Evolutionary conservation across 2,113 vertebrate genomes (phyloP).

Genomic region (Laterallus jamaicensis): DNA sequence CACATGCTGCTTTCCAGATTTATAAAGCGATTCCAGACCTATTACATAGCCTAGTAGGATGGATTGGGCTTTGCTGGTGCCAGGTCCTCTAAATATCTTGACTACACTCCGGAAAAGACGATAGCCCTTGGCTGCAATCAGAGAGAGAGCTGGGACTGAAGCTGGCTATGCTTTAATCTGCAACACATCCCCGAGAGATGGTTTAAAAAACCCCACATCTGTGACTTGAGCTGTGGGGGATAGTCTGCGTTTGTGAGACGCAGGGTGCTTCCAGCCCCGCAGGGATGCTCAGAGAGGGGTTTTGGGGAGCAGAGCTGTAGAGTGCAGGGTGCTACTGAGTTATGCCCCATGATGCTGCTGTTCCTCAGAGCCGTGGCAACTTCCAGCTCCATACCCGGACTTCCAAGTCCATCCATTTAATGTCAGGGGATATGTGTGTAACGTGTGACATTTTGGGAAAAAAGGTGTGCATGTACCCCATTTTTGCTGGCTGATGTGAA

Average conservation of each 20-base stretch:
- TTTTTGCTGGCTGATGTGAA: neutral
- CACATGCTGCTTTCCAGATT: neutral
- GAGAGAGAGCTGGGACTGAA: neutral
- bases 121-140: accelerated
- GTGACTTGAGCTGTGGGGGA: neutral
- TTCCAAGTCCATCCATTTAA: neutral
- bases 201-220: neutral
- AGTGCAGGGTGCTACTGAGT: accelerated
- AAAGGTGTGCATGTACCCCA: neutral
- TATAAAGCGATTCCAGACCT: neutral
- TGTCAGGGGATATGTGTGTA: neutral
- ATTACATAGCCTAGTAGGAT: neutral
- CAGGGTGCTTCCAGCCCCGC: accelerated
- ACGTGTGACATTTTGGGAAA: neutral
- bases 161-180: neutral
- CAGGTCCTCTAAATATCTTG: neutral
- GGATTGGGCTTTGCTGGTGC: neutral
- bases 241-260: neutral
- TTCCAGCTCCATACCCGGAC: accelerated
- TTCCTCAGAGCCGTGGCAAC: neutral
- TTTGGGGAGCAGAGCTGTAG: neutral
- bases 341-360: accelerated
- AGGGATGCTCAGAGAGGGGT: accelerated
- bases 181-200: neutral
- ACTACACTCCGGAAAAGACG: neutral